Evolutionary conservation across 2,797 vertebrate genomes (phyloP).

Genomic region (Chrysocyon brachyurus): DNA sequence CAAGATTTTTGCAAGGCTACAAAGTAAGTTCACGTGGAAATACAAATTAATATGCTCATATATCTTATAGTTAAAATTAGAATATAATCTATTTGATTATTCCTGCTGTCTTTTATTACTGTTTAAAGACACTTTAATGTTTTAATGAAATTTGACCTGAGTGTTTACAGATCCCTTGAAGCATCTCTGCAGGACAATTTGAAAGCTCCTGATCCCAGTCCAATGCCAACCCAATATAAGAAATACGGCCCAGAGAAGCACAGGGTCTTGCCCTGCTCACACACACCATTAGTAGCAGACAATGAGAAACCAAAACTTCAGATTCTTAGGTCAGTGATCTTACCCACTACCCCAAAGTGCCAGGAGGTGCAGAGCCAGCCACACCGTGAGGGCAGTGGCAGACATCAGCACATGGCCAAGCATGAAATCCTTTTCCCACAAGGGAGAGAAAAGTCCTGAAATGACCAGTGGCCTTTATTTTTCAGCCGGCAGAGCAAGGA

Average conservation of each 20-base stretch:
- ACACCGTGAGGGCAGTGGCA: neutral
- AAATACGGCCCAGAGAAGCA: neutral
- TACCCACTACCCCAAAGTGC: neutral
- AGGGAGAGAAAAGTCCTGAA: neutral
- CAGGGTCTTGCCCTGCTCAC: neutral
- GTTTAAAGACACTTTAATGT: neutral
- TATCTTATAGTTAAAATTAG: neutral
- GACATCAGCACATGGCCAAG: neutral
- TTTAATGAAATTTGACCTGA: conserved; percentile 13
- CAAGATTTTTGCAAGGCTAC: conserved; percentile 9
- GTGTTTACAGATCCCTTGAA: neutral
- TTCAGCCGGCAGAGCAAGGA: conserved; percentile 20
- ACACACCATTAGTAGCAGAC: neutral
- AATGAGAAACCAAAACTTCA: neutral
- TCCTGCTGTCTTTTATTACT: neutral
- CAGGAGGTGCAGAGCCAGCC: neutral
- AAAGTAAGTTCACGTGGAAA: neutral
- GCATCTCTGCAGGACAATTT: neutral
- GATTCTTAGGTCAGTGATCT: neutral
- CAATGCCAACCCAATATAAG: neutral
- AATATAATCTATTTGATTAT: neutral
- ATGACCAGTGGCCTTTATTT: conserved; percentile 21
- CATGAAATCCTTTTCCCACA: neutral
- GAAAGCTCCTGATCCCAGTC: neutral
- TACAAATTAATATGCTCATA: neutral